phyloP scores from a whole-genome alignment of 2,113 vertebrate species.

The Heterocephalus glaber region DNA sequence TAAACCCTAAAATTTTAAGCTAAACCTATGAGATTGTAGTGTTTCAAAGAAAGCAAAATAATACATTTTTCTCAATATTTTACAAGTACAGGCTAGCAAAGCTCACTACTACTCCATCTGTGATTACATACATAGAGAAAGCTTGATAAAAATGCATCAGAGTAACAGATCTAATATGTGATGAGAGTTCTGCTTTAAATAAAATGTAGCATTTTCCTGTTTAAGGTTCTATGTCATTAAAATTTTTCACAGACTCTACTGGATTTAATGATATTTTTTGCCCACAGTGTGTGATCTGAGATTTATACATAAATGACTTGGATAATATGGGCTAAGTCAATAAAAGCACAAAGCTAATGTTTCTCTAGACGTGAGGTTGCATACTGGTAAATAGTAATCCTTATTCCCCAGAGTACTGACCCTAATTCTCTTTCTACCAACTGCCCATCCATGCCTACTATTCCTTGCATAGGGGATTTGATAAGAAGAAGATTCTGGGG shows the following conservation, averaged over 20 bases:
- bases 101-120: neutral
- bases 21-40: neutral
- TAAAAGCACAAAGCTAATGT: neutral
- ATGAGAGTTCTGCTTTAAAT: neutral
- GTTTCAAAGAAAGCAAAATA: constrained; percentile 45
- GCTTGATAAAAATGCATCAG: neutral
- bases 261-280: neutral
- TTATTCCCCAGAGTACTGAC: neutral
- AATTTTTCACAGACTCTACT: neutral
- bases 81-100: neutral
- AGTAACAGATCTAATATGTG: neutral
- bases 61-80: neutral
- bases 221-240: constrained; percentile 2
- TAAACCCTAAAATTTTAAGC: constrained; percentile 9
- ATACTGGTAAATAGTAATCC: neutral
- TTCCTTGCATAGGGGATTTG: neutral
- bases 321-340: neutral
- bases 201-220: neutral
- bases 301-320: neutral
- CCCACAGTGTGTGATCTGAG: neutral
- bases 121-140: neutral
- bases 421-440: neutral
- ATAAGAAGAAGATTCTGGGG: neutral
- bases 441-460: neutral
- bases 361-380: neutral